These are phyloP conservation scores for Apis dorsata DNA, from an alignment of 1,140 invertebrate genomes.

Conservation along the genomic window DNA sequence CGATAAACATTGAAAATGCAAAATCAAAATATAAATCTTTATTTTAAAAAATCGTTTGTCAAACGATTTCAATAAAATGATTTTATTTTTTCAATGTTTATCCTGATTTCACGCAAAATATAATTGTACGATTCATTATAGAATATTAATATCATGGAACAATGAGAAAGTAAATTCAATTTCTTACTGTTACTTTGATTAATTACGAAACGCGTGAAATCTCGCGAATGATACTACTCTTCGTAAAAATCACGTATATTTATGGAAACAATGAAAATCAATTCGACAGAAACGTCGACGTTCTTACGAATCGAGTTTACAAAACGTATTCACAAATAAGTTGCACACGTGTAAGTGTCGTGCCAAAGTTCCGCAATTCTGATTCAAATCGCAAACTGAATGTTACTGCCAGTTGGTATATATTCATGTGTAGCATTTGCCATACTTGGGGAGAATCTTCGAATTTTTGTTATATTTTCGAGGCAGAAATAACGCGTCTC, in stretches of 20 bases:
- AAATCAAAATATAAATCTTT: not conserved
- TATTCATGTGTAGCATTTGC: slow-evolving; percentile 35
- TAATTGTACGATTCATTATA: not conserved
- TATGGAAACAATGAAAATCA: slow-evolving; percentile 9
- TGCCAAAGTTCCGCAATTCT: slow-evolving; percentile 35
- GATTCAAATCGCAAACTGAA: slow-evolving; percentile 16
- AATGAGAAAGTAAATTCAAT: not conserved
- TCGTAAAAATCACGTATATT: not conserved
- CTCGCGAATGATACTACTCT: not conserved
- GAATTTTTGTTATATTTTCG: too few species aligned
- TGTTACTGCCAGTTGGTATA: slow-evolving; percentile 34
- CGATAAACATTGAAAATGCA: not conserved
- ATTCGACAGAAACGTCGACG: not conserved
- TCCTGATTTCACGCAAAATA: not conserved
- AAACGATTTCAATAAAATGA: not conserved
- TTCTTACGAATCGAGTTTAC: slow-evolving; percentile 4
- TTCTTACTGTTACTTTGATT: not conserved
- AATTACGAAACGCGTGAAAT: not conserved
- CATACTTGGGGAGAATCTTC: slow-evolving; percentile 10
- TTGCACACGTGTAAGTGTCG: slow-evolving; percentile 5
- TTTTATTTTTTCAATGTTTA: not conserved
- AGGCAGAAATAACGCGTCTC: not conserved
- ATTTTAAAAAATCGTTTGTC: not conserved
- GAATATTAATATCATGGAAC: not conserved
- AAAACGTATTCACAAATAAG: not conserved